phyloP scores from a whole-genome alignment of 2,797 vertebrate species.

The Spea hammondii region DNA sequence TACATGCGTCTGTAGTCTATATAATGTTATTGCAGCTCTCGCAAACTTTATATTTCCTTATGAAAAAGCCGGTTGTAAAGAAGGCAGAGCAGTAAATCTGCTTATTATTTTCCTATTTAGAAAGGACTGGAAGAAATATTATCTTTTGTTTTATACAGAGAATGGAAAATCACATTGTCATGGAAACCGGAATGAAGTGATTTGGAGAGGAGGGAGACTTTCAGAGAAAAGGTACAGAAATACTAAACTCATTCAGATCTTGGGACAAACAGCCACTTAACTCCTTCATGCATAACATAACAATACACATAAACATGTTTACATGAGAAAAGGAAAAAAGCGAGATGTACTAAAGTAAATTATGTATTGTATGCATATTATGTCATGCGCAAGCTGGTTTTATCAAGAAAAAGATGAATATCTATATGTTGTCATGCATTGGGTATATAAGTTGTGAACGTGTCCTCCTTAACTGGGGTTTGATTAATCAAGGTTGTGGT shows the following conservation, averaged over 20 bases:
- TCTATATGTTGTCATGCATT: too few relatives aligned
- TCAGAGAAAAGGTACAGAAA: constrained; percentile 37
- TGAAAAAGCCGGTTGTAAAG: constrained; percentile 19
- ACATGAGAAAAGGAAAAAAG: too few relatives aligned
- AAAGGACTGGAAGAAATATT: constrained; percentile 50
- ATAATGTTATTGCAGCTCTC: neutral
- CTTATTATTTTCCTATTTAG: constrained; percentile 53
- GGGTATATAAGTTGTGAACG: too few relatives aligned
- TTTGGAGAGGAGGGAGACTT: constrained; percentile 38
- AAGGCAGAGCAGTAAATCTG: constrained; percentile 40
- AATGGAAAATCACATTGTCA: constrained; percentile 53
- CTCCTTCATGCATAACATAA: neutral
- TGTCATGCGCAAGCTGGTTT: too few relatives aligned
- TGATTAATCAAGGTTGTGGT: too few relatives aligned
- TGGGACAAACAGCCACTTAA: constrained; percentile 27
- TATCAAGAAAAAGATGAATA: too few relatives aligned
- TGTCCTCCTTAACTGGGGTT: too few relatives aligned
- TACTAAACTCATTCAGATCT: constrained; percentile 37
- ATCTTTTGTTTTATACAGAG: constrained; percentile 50
- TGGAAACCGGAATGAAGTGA: constrained; percentile 53
- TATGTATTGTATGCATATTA: too few relatives aligned
- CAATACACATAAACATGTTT: neutral
- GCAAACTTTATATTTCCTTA: constrained; percentile 11
- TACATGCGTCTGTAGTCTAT: neutral
- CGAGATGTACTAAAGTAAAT: too few relatives aligned